Evolutionary conservation across 2,113 vertebrate genomes (phyloP).

Genomic region (Tetrax tetrax): DNA sequence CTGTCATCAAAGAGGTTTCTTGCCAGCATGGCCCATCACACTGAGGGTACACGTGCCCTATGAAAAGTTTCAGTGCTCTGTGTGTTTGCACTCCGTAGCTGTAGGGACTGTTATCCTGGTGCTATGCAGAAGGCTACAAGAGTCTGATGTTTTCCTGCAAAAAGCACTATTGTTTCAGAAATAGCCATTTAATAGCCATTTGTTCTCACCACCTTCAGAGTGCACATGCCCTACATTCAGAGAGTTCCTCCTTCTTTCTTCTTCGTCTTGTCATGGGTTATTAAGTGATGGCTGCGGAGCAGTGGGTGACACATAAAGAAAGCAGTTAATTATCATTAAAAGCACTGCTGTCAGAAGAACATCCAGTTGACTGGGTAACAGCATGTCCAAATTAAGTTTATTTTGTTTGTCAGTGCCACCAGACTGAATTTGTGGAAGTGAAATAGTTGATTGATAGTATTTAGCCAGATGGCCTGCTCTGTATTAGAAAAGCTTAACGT

Average conservation of each 20-base stretch:
- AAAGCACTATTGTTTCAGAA: background rate
- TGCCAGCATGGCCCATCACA: background rate
- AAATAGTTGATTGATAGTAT: background rate
- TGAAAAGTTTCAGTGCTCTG: background rate
- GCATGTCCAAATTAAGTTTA: background rate
- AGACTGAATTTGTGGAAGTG: background rate
- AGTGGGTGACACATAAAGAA: background rate
- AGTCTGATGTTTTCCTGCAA: background rate
- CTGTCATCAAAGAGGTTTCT: background rate
- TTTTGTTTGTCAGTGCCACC: background rate
- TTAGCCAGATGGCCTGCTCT: background rate
- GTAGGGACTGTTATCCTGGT: background rate
- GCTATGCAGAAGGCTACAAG: background rate
- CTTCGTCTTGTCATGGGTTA: background rate
- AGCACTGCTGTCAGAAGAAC: background rate
- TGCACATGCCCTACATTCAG: background rate
- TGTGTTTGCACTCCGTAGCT: background rate
- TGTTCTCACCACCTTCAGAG: background rate
- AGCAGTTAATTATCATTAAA: constrained; percentile 39
- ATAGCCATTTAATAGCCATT: background rate
- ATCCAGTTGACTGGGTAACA: background rate
- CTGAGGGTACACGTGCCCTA: rapidly evolving
- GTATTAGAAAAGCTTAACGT: background rate
- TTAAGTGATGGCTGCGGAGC: background rate
- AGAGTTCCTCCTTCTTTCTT: background rate